These are phyloP conservation scores for Sinocyclocheilus grahami DNA, from an alignment of 2,113 vertebrate genomes.

Conservation along the genomic window DNA sequence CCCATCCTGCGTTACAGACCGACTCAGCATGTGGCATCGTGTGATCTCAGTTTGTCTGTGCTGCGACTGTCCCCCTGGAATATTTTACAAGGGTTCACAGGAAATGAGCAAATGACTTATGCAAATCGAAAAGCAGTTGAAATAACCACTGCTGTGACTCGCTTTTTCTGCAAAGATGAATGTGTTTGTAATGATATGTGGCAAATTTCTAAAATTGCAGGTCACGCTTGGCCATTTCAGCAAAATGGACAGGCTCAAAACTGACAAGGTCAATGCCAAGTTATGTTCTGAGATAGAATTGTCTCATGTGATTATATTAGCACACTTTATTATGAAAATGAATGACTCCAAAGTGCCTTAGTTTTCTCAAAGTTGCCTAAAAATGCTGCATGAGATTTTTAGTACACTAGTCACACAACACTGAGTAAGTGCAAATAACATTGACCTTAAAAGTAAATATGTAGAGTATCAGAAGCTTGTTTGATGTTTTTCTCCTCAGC, in stretches of 20 bases:
- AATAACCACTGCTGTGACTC: not conserved
- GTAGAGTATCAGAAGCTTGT: not conserved
- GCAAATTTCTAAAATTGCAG: not conserved
- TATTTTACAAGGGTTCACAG: constrained; percentile 5
- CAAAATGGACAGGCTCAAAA: not conserved
- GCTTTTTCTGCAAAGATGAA: constrained; percentile 7
- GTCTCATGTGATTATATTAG: not conserved
- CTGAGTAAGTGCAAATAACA: constrained; percentile 7
- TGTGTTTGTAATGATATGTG: constrained; percentile 6
- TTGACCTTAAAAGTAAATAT: constrained; percentile 16
- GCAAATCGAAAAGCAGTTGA: constrained; percentile 39
- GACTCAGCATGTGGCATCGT: constrained; percentile 46
- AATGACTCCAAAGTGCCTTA: not conserved
- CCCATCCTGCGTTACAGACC: constrained; percentile 29
- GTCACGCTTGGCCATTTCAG: not conserved
- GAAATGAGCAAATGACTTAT: constrained; percentile 44
- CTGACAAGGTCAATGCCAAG: not conserved
- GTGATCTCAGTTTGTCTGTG: constrained; percentile 6
- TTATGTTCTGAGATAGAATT: not conserved
- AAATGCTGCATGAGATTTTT: not conserved
- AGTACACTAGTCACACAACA: constrained; percentile 11
- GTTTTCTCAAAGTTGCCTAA: not conserved
- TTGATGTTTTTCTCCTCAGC: not conserved
- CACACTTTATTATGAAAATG: not conserved
- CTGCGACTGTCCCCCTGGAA: not conserved